These are phyloP conservation scores for Antheraea mylitta DNA, from an alignment of 1,140 invertebrate species.

Conservation along the genomic window DNA sequence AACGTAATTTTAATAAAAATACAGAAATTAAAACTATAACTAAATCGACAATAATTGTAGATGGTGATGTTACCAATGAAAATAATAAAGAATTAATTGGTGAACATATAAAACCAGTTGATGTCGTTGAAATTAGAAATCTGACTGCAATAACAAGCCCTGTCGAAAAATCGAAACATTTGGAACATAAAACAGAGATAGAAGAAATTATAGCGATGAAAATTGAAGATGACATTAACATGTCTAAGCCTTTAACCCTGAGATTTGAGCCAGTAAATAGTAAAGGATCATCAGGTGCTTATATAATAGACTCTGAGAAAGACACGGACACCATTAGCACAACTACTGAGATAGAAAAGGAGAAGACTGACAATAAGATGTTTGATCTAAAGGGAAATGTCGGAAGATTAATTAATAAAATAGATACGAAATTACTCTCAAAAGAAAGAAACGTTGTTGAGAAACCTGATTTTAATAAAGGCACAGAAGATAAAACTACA, in stretches of 20 bases:
- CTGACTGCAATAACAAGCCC: not conserved
- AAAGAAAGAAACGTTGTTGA: not conserved
- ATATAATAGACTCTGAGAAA: not conserved
- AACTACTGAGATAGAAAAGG: not conserved
- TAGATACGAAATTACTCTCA: not conserved
- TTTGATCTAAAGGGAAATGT: constrained; percentile 1
- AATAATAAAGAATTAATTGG: not conserved
- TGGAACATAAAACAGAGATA: not conserved
- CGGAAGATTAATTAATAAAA: not conserved
- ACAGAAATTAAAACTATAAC: not conserved
- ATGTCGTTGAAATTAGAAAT: not conserved
- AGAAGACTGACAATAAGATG: not conserved
- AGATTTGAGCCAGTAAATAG: not conserved
- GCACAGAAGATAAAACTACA: not conserved
- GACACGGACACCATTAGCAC: not conserved
- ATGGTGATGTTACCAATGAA: not conserved
- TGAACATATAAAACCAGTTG: not conserved
- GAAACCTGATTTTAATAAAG: not conserved
- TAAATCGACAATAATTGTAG: not conserved
- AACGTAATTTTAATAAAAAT: not conserved
- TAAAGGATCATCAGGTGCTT: not conserved
- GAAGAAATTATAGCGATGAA: not conserved
- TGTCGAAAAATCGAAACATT: not conserved
- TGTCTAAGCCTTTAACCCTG: not conserved
- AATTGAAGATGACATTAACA: not conserved